These are phyloP conservation scores for Xiphorhynchus elegans DNA, from an alignment of 2,113 vertebrate species.

Conservation along the genomic window DNA sequence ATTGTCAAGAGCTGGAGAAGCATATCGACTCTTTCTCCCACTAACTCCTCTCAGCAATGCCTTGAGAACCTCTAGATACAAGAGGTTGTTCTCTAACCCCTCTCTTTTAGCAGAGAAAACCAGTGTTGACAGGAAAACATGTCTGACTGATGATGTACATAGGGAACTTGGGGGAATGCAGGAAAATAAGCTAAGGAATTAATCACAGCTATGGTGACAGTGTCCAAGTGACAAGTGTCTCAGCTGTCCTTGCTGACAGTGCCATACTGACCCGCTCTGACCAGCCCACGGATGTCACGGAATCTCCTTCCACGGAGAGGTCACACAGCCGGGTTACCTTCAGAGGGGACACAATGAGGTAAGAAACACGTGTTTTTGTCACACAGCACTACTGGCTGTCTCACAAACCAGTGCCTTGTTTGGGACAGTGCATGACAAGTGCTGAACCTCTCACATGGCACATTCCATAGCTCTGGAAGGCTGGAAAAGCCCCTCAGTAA, in stretches of 20 bases:
- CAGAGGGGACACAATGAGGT: not conserved
- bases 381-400: not conserved
- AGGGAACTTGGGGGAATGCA: not conserved
- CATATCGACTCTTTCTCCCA: not conserved
- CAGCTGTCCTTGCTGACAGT: not conserved
- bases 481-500: not conserved
- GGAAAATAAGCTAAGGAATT: not conserved
- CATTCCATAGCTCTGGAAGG: not conserved
- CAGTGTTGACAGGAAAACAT: not conserved
- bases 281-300: slow-evolving; percentile 97
- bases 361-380: not conserved
- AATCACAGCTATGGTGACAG: not conserved
- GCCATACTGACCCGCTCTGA: slow-evolving; percentile 89
- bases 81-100: not conserved
- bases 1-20: not conserved
- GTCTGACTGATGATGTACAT: not conserved
- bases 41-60: not conserved
- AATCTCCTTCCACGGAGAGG: slow-evolving; percentile 97
- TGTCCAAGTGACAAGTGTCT: fast-evolving
- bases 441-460: not conserved
- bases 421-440: not conserved
- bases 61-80: not conserved
- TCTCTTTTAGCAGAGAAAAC: not conserved
- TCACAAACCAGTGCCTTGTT: not conserved
- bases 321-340: slow-evolving; percentile 97